Percentiles rank a stretch among this genome's conserved stretches.
phyloP scores from a whole-genome alignment of 2,888 invertebrate species.

The Drosophila anceps region DNA sequence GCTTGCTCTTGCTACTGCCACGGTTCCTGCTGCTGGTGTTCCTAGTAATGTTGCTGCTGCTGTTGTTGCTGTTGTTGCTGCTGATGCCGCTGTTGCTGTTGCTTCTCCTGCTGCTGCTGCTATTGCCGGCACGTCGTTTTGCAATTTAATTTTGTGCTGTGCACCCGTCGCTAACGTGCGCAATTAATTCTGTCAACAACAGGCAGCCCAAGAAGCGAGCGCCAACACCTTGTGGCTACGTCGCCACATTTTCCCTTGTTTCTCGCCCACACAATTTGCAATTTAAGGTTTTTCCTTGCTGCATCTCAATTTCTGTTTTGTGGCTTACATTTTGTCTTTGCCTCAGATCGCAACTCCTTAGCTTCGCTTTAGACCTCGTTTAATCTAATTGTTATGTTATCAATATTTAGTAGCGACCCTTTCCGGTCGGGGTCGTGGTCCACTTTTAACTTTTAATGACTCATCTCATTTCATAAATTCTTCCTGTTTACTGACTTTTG shows the following conservation, averaged over 20 bases:
- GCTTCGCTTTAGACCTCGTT: constrained; percentile 10
- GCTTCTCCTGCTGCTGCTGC: neutral
- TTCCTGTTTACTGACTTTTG: neutral
- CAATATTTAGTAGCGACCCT: constrained; percentile 42
- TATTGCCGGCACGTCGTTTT: constrained; percentile 41
- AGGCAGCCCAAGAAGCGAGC: constrained; percentile 19
- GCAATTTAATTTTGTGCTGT: constrained; percentile 64
- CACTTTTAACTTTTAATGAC: constrained; percentile 47
- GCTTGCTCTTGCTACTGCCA: neutral
- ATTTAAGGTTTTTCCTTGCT: constrained; percentile 29
- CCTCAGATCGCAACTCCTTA: constrained; percentile 21
- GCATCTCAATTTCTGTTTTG: constrained; percentile 17
- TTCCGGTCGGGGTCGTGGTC: constrained; percentile 26
- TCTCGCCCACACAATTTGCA: constrained; percentile 19
- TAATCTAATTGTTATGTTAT: constrained; percentile 56
- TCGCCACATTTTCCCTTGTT: neutral
- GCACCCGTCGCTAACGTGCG: constrained; percentile 60
- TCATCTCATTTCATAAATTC: neutral
- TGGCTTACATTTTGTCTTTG: constrained; percentile 12
- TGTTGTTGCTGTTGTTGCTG: neutral
- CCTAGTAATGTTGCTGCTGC: neutral
- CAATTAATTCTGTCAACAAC: constrained; percentile 77
- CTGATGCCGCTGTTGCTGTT: neutral
- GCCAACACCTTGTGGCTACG: constrained; percentile 43
- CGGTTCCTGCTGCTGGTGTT: constrained; percentile 1